These are phyloP conservation scores for Formica aserva DNA, from an alignment of 2,888 invertebrate species.

Conservation along the genomic window DNA sequence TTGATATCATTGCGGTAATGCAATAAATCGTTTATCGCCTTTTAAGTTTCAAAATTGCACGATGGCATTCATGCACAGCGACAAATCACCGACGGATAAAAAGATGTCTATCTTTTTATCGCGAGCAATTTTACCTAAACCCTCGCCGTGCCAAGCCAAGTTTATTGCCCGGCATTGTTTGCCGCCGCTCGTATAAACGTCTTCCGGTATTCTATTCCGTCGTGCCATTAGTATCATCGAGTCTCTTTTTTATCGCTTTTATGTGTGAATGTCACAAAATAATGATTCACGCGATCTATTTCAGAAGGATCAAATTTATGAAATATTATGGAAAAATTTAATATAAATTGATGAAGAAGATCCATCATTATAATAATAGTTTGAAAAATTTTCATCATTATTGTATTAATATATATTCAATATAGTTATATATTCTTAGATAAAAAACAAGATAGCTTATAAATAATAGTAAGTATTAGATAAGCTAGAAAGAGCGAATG, in stretches of 20 bases:
- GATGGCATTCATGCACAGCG: slow-evolving; percentile 4
- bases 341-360: not conserved
- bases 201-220: slow-evolving; percentile 61
- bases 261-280: slow-evolving; percentile 45
- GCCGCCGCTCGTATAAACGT: slow-evolving; percentile 64
- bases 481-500: not conserved
- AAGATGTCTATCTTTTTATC: slow-evolving; percentile 56
- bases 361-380: not conserved
- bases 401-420: not conserved
- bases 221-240: slow-evolving; percentile 71
- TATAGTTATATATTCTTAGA: not conserved
- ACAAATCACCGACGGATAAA: slow-evolving; percentile 62
- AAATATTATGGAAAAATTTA: slow-evolving; percentile 38
- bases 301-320: slow-evolving; percentile 20
- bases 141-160: slow-evolving; percentile 53
- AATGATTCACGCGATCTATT: slow-evolving; percentile 54
- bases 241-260: slow-evolving; percentile 58
- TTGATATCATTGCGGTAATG: slow-evolving; percentile 10
- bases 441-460: not conserved
- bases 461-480: not conserved
- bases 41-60: slow-evolving; percentile 15
- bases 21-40: slow-evolving; percentile 30
- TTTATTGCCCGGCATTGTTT: slow-evolving; percentile 70
- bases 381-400: not conserved
- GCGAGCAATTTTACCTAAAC: slow-evolving; percentile 63